phyloP scores from a whole-genome alignment of 2,797 vertebrate genomes.

The Buceros bicornis region DNA sequence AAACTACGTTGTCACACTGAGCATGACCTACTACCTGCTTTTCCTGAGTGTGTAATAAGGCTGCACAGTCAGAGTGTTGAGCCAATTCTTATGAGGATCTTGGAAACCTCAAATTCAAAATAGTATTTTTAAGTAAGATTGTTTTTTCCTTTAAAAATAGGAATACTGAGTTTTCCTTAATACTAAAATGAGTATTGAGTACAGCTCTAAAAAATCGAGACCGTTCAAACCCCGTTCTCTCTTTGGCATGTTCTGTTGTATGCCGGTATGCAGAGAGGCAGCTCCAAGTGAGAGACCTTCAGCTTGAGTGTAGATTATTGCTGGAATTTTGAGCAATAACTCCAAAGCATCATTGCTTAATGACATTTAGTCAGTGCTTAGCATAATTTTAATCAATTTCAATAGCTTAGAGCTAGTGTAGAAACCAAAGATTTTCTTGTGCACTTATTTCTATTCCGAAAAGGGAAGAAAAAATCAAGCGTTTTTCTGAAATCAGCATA shows the following conservation, averaged over 20 bases:
- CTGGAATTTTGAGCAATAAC: background rate
- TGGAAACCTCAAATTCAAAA: background rate
- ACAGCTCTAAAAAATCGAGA: background rate
- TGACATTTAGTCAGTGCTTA: constrained; percentile 32
- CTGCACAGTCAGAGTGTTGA: background rate
- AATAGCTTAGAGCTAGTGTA: background rate
- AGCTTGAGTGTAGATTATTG: background rate
- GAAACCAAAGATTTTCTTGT: background rate
- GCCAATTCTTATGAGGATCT: background rate
- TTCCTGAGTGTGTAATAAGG: background rate
- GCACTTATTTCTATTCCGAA: constrained; percentile 30
- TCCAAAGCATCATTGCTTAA: background rate
- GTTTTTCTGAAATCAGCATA: constrained; percentile 25
- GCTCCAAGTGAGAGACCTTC: background rate
- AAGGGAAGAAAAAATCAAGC: background rate
- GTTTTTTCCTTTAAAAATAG: constrained; percentile 1
- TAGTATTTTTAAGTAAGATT: background rate
- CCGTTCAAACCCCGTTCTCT: background rate
- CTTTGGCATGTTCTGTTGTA: background rate
- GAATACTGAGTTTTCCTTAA: background rate
- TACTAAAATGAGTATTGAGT: background rate
- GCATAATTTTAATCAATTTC: constrained; percentile 21
- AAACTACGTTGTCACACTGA: background rate
- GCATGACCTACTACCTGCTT: background rate
- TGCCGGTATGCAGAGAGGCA: background rate